Conservation (phyloP, 2,888 invertebrate genomes). For the Drosophila atroscutellata region DNA sequence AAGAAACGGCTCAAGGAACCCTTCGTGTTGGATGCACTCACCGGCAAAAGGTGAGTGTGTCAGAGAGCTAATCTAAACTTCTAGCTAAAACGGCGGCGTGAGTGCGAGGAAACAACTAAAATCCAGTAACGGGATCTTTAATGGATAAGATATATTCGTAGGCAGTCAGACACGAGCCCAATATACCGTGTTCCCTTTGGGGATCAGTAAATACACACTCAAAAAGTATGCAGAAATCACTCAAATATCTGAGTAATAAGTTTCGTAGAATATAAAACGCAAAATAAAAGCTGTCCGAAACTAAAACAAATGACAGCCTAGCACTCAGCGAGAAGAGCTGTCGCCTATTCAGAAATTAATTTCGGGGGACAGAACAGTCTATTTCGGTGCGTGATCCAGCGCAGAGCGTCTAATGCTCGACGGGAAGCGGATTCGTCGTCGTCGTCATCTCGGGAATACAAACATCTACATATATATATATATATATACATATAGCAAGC, state of each 20-base stretch:
- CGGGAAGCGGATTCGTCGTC: constrained; percentile 22
- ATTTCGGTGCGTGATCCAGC: constrained; percentile 84
- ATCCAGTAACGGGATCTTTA: background rate
- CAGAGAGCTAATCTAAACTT: background rate
- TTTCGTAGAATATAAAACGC: constrained; percentile 33
- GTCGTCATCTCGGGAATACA: constrained; percentile 24
- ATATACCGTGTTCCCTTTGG: background rate
- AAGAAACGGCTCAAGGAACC: constrained; percentile 89
- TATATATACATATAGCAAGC: constrained; percentile 19
- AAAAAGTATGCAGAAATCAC: constrained; percentile 9
- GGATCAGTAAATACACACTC: constrained; percentile 17
- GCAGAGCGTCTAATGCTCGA: constrained; percentile 63
- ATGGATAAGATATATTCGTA: background rate
- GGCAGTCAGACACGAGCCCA: background rate
- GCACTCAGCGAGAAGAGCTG: constrained; percentile 36
- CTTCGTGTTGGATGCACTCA: constrained; percentile 84
- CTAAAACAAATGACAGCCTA: constrained; percentile 36
- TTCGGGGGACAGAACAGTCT: constrained; percentile 72
- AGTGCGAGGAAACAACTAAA: constrained; percentile 13
- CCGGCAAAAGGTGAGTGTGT: constrained; percentile 81
- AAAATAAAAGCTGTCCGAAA: constrained; percentile 45
- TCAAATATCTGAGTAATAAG: constrained; percentile 22
- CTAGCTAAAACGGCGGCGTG: constrained; percentile 4
- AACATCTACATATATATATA: background rate
- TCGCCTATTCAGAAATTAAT: constrained; percentile 20